Conservation (phyloP, 2,888 invertebrate genomes). For the Eristalinus sepulchralis region DNA sequence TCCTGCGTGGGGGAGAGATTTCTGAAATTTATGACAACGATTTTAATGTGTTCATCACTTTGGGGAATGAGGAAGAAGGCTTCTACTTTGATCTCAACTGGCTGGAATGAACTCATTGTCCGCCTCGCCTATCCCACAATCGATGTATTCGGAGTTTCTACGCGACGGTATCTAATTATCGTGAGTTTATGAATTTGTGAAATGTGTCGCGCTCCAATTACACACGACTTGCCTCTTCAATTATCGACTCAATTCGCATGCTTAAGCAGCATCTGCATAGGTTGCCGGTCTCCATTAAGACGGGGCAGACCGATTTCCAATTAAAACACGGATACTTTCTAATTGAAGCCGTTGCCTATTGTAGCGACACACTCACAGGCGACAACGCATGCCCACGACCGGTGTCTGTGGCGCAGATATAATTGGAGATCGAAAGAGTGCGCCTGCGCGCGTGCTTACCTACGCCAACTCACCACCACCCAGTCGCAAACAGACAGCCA, state of each 20-base stretch:
- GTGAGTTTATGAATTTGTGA: constrained; percentile 15
- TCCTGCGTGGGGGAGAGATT: background rate
- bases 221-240: background rate
- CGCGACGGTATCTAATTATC: background rate
- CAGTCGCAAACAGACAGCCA: background rate
- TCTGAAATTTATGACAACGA: constrained; percentile 18
- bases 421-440: background rate
- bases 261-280: background rate
- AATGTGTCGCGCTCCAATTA: background rate
- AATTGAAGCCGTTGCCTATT: constrained; percentile 2
- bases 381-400: background rate
- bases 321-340: constrained; percentile 21
- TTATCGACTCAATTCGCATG: constrained; percentile 5
- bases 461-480: background rate
- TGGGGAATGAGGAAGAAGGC: background rate
- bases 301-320: constrained; percentile 5
- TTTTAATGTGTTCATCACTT: background rate
- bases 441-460: background rate
- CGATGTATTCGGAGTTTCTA: too few relatives aligned
- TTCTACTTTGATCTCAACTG: too few relatives aligned
- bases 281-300: constrained; percentile 1
- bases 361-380: background rate
- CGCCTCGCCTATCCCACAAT: too few relatives aligned
- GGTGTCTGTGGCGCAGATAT: background rate
- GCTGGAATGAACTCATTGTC: too few relatives aligned